Percentiles rank a stretch among this genome's conserved stretches.
phyloP scores from a whole-genome alignment of 2,888 invertebrate genomes.

The Agrotis ipsilon region DNA sequence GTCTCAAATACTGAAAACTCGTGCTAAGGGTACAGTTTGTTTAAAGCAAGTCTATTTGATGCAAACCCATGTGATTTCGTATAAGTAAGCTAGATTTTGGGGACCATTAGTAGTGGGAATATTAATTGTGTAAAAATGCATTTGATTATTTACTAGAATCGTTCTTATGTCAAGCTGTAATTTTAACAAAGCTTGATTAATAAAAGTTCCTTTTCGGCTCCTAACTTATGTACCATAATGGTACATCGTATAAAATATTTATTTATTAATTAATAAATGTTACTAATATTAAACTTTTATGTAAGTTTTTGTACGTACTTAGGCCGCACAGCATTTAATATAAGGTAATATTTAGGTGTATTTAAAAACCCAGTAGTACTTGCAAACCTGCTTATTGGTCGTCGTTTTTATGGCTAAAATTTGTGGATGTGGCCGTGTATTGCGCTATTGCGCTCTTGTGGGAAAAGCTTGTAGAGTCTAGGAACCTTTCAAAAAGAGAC shows the following conservation, averaged over 20 bases:
- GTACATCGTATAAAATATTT: conserved; percentile 16
- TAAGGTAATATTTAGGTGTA: conserved; percentile 31
- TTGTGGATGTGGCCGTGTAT: neutral
- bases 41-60: neutral
- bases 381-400: too few relatives aligned
- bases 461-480: too few relatives aligned
- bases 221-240: conserved; percentile 33
- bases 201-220: conserved; percentile 45
- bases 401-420: too few relatives aligned
- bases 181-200: conserved; percentile 18
- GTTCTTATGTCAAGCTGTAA: conserved; percentile 18
- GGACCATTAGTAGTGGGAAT: conserved; percentile 28
- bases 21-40: too few relatives aligned
- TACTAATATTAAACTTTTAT: conserved; percentile 37
- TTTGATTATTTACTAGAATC: conserved; percentile 28
- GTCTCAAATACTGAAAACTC: too few relatives aligned
- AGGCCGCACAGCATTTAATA: conserved; percentile 55
- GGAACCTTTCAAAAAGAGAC: neutral
- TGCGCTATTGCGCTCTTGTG: neutral
- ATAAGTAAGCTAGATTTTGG: neutral
- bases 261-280: conserved; percentile 35
- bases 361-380: too few relatives aligned
- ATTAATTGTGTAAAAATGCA: conserved; percentile 26
- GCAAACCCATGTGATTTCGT: conserved; percentile 1
- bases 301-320: conserved; percentile 36